phyloP scores from a whole-genome alignment of 1,140 invertebrate species.

The Drosophila pachea region DNA sequence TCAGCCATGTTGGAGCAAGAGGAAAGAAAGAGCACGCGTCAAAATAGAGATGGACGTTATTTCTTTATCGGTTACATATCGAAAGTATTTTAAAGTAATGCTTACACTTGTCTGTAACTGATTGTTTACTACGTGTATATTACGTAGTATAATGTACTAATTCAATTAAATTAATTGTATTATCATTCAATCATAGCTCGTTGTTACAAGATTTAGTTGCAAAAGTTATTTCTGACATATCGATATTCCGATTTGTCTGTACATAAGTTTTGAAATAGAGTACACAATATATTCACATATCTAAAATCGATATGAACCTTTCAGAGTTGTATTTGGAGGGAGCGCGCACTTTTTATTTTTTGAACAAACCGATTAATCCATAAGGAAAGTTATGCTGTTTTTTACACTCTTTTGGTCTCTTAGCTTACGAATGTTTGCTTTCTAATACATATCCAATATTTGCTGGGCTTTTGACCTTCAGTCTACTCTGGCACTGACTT shows the following conservation, averaged over 20 bases:
- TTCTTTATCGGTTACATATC: constrained; percentile 8
- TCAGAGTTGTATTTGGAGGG: no score
- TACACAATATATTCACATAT: no score
- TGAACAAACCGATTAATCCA: no score
- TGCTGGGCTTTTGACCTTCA: constrained; percentile 53
- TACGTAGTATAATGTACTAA: not conserved
- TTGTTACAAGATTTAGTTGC: no score
- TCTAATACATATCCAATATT: constrained; percentile 35
- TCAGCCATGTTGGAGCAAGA: constrained; percentile 79
- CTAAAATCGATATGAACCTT: no score
- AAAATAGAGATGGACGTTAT: constrained; percentile 40
- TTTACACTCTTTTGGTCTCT: no score
- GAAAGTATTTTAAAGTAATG: constrained; percentile 10
- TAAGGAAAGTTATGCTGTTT: no score
- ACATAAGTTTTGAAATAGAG: no score
- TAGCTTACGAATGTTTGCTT: constrained; percentile 21
- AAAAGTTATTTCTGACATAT: no score
- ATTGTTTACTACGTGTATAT: not conserved
- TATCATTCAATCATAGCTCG: no score
- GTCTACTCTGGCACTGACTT: constrained; percentile 46
- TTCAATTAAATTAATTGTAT: not conserved
- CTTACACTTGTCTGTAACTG: not conserved
- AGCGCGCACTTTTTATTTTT: no score
- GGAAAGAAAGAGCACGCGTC: constrained; percentile 71
- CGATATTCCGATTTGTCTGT: no score